These are phyloP conservation scores for Siniperca chuatsi DNA, from an alignment of 2,113 vertebrate species.

Conservation along the genomic window DNA sequence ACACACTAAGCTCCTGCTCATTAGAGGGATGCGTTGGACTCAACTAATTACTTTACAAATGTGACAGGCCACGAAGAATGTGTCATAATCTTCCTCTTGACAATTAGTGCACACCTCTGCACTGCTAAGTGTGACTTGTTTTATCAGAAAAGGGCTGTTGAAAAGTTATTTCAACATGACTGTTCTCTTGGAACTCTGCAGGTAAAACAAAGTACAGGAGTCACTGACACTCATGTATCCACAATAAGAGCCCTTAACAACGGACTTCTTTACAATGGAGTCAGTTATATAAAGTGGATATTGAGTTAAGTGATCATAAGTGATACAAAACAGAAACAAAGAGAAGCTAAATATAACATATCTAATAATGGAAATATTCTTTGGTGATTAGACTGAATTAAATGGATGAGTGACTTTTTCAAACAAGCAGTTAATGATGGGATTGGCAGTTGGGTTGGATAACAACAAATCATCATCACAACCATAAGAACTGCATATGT, in stretches of 20 bases:
- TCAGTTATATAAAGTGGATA: slow-evolving; percentile 3
- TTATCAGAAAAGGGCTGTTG: neutral
- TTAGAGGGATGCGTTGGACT: slow-evolving; percentile 50
- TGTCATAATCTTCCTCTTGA: slow-evolving; percentile 54
- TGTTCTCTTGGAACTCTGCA: neutral
- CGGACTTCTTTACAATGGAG: neutral
- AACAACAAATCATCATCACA: slow-evolving; percentile 25
- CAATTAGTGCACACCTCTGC: slow-evolving; percentile 39
- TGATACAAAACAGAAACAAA: slow-evolving; percentile 23
- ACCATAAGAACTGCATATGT: slow-evolving; percentile 4
- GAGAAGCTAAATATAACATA: slow-evolving; percentile 11
- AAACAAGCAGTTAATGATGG: slow-evolving; percentile 21
- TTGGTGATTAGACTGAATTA: slow-evolving; percentile 44
- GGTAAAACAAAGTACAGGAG: slow-evolving; percentile 17
- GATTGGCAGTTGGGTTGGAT: neutral
- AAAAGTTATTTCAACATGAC: neutral
- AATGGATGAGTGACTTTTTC: slow-evolving; percentile 30
- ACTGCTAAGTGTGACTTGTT: neutral
- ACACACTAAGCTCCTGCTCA: slow-evolving; percentile 53
- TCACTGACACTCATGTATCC: neutral
- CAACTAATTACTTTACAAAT: slow-evolving; percentile 58
- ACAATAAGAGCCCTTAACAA: neutral
- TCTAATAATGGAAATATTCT: slow-evolving; percentile 34
- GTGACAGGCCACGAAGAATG: slow-evolving; percentile 48
- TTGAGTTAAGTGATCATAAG: slow-evolving; percentile 28